Evolutionary conservation across 2,888 invertebrate genomes (phyloP), one percentile per base, ranked within the genome.

Genomic region (Theretra japonica): DNA sequence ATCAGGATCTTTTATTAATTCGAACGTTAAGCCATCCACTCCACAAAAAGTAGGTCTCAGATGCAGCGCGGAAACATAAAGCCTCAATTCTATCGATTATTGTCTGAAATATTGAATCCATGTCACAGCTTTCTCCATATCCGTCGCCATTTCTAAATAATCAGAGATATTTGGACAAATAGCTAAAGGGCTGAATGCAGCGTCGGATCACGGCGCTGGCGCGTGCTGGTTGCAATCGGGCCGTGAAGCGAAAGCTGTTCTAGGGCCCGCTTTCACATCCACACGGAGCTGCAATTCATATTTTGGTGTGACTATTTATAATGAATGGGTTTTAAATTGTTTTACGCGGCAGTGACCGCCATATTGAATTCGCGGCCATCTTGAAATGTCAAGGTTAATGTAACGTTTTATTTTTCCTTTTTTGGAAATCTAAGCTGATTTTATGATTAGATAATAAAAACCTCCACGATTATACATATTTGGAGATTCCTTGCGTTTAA

Each of bases 251-350:
- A 87, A 86, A 87, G 82, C 81, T 79, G 78, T 73, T 72, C 68
- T 74, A 80, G 77, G 82, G 80, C 81, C 78, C 78, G 77, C 82
- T 83, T 85, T 86, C 86, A 81, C 83, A 81, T 79, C 56, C 65
- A 68, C 69, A 69, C 70, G 53, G 77, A 76, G 62, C 41, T 70
- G 57, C 75, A 69, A 74, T 74, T 76, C 74, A 74, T 75, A 65
- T 65, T 71, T 30, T 19, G 30, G 56, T 56, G 23, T 41, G 56
- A 65, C 33, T 60, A 50, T 70, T 53, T 62, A 28, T 59, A 28
- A 48, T 30, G 33, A 33, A 56, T 30, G 21, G 19, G 59, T 74
- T 71, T 69, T 70, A 28, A 28, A 28, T 60, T 60, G 8, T n/a
- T n/a, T 33, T 33, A 30, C 19, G 60, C 33, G n/a, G 7, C 33